Evolutionary conservation across 2,797 vertebrate species (phyloP).

Genomic region (Perodicticus potto): DNA sequence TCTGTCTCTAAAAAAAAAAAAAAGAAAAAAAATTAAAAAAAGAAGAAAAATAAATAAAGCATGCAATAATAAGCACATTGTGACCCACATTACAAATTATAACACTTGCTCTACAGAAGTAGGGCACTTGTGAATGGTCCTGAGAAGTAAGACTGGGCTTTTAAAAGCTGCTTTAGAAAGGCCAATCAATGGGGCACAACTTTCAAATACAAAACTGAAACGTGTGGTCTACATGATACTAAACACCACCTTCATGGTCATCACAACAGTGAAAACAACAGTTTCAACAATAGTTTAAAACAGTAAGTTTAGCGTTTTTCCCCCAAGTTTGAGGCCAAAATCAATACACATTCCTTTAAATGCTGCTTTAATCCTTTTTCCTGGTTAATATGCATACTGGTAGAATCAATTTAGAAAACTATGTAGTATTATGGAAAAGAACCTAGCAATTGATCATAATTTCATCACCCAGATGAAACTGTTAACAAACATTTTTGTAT

Average conservation of each 20-base stretch:
- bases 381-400: background rate
- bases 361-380: background rate
- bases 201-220: background rate
- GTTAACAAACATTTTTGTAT: background rate
- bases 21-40: too few relatives aligned
- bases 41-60: background rate
- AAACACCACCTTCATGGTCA: background rate
- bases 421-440: background rate
- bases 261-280: background rate
- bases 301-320: background rate
- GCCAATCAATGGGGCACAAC: background rate
- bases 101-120: background rate
- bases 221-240: background rate
- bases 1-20: too few relatives aligned
- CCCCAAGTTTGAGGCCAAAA: slow-evolving; percentile 34
- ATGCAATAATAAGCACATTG: background rate
- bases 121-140: background rate
- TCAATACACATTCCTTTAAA: background rate
- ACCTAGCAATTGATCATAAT: background rate
- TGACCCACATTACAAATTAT: background rate
- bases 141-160: background rate
- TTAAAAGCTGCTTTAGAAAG: background rate
- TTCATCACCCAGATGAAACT: background rate
- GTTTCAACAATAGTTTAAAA: background rate
- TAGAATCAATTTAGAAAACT: slow-evolving; percentile 14